Base-by-base conservation (phyloP, 2,113 vertebrate species). In the Rhea pennata region DNA sequence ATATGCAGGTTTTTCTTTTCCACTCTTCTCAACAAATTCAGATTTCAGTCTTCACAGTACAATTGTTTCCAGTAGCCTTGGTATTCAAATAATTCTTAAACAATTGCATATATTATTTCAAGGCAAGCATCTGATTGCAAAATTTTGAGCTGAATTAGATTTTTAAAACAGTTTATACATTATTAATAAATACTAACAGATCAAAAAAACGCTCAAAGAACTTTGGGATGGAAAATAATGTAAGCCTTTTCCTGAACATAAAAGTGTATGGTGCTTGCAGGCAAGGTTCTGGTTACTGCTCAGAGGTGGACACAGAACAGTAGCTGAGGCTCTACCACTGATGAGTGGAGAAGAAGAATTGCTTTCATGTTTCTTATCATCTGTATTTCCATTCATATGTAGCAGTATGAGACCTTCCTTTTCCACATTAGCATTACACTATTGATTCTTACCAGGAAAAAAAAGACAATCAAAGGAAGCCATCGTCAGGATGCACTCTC, bases 241-340 rank as follows among this genome's bases (percentile, higher is more conserved):
- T 3, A 70, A 65, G 8, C 12, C 12, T 16, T 65, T 46, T 36
- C 51, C 31, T 53, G 72, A 84, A 74, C 5, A 73, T 27, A 46
- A 70, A 31, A 79, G 22, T 4, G 14, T 0, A 0, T 2, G 8
- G 33, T 67, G n/a, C 17, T 12, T 73, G 50, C 15, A 69, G 20
- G 7, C 53, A n/a, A 0, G 0, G 39, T 10, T 79, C 2, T 3
- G 15, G 27, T 70, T 50, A 27, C n/a, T 13, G 4, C 4, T 1
- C 33, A 54, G 8, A 19, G 72, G 42, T 1, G 4, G 54, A 23
- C 24, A 50, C 2, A 6, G 17, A 48, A 8, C 4, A 70, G 48
- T 14, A 36, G 8, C 26, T 10, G 26, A 88, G 44, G 36, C 20
- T 14, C 23, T 50, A 24, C 6, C 5, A 77, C 19, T 27, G 72